These are phyloP conservation scores for Apotomis capreana DNA, from an alignment of 2,888 invertebrate genomes.

Conservation along the genomic window DNA sequence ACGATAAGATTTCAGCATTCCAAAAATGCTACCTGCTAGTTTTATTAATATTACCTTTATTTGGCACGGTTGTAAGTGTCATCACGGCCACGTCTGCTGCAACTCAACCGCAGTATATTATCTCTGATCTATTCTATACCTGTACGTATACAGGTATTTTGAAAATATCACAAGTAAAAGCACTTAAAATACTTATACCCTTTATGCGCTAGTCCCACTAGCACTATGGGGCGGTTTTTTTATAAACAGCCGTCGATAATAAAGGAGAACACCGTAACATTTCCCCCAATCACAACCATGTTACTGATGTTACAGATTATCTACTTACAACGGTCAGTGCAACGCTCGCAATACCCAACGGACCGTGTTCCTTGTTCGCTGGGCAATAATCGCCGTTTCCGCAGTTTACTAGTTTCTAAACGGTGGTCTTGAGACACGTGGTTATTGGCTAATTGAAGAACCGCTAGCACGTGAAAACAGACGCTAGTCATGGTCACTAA, in stretches of 20 bases:
- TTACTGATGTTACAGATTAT: slow-evolving; percentile 30
- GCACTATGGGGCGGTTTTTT: not conserved
- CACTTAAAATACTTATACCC: too few species aligned
- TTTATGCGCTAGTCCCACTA: not conserved
- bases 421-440: slow-evolving; percentile 39
- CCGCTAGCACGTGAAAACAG: slow-evolving; percentile 11
- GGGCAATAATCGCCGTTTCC: slow-evolving; percentile 60
- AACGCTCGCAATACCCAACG: slow-evolving; percentile 60
- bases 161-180: too few species aligned
- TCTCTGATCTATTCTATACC: too few species aligned
- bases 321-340: slow-evolving; percentile 52
- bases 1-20: too few species aligned
- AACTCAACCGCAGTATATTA: too few species aligned
- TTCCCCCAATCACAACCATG: slow-evolving; percentile 10
- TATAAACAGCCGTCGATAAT: slow-evolving; percentile 10
- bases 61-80: too few species aligned
- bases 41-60: too few species aligned
- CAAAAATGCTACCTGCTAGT: too few species aligned
- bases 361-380: slow-evolving; percentile 55
- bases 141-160: too few species aligned
- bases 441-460: slow-evolving; percentile 38
- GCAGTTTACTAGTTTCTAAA: slow-evolving; percentile 46
- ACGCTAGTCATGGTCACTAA: not conserved
- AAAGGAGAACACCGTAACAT: slow-evolving; percentile 17
- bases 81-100: too few species aligned